These are phyloP conservation scores for Emys orbicularis DNA, from an alignment of 2,797 vertebrate species.

Conservation along the genomic window DNA sequence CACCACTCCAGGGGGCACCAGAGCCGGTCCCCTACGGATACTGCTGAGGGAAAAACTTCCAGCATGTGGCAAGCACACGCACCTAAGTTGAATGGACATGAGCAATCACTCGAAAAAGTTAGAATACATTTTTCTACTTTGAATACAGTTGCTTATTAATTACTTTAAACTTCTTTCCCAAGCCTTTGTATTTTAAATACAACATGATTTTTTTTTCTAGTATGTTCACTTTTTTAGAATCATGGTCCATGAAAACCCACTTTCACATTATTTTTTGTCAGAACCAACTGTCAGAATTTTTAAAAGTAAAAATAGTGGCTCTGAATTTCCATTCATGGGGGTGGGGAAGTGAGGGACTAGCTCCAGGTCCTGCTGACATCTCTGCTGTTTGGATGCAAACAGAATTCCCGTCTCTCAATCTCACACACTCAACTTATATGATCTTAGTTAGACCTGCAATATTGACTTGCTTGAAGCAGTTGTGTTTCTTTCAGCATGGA, in stretches of 20 bases:
- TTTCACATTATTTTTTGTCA: background rate
- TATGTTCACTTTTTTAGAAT: background rate
- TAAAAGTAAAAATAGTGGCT: background rate
- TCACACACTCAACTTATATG: too few species aligned
- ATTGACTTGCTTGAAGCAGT: too few species aligned
- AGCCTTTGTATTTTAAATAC: background rate
- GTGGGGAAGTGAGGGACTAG: background rate
- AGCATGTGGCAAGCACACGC: too few species aligned
- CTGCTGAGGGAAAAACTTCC: too few species aligned
- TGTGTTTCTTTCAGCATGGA: too few species aligned
- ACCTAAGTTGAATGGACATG: too few species aligned
- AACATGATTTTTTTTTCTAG: background rate
- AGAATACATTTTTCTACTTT: background rate
- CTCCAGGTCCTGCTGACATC: background rate
- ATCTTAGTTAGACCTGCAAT: too few species aligned
- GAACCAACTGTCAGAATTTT: background rate
- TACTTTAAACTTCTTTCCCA: background rate
- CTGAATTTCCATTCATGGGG: background rate
- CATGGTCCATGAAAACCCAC: background rate
- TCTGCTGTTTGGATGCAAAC: too few species aligned
- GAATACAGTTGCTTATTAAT: background rate
- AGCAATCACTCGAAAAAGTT: too few species aligned
- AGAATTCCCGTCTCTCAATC: too few species aligned
- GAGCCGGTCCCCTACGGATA: too few species aligned
- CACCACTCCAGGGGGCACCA: too few species aligned